A percentile compares a stretch with the other conserved stretches of the same genome.
Evolutionary conservation across 2,888 invertebrate genomes (phyloP).

Genomic region (Dione vanillae): DNA sequence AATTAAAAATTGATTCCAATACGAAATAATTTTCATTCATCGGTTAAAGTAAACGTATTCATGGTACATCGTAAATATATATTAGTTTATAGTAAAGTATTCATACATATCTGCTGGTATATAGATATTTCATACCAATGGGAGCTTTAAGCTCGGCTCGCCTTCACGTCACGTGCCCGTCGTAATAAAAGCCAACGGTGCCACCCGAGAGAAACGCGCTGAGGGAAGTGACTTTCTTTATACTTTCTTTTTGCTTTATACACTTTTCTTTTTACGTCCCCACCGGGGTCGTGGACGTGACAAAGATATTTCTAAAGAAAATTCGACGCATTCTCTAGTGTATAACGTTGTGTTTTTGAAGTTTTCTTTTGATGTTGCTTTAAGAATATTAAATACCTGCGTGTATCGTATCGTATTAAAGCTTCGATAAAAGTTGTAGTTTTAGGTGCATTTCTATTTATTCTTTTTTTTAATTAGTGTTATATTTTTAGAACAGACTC

Average conservation of each 20-base stretch:
- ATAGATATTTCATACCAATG: conserved; percentile 55
- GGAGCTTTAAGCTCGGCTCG: conserved; percentile 63
- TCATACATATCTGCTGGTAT: conserved; percentile 15
- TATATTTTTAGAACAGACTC: neutral
- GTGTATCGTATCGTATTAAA: neutral
- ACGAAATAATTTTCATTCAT: neutral
- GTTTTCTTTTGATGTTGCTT: conserved; percentile 46
- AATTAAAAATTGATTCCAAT: neutral
- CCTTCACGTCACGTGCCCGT: conserved; percentile 70
- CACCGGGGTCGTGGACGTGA: conserved; percentile 66
- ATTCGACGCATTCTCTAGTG: conserved; percentile 47
- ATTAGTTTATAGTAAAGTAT: neutral
- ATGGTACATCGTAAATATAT: neutral
- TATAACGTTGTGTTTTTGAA: conserved; percentile 32
- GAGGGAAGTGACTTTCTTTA: conserved; percentile 73
- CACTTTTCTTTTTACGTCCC: conserved; percentile 68
- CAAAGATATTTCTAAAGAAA: conserved; percentile 52
- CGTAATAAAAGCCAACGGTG: conserved; percentile 71
- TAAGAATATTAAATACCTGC: conserved; percentile 11
- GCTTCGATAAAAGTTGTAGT: neutral
- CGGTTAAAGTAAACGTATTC: neutral
- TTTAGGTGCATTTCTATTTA: too few species aligned
- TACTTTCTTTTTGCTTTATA: conserved; percentile 71
- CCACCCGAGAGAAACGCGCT: conserved; percentile 60
- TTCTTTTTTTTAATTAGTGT: neutral